Percentiles rank a stretch among this genome's conserved stretches.
Conservation (phyloP, 64 coral and sea anemone species). For the Anthopleura sola region DNA sequence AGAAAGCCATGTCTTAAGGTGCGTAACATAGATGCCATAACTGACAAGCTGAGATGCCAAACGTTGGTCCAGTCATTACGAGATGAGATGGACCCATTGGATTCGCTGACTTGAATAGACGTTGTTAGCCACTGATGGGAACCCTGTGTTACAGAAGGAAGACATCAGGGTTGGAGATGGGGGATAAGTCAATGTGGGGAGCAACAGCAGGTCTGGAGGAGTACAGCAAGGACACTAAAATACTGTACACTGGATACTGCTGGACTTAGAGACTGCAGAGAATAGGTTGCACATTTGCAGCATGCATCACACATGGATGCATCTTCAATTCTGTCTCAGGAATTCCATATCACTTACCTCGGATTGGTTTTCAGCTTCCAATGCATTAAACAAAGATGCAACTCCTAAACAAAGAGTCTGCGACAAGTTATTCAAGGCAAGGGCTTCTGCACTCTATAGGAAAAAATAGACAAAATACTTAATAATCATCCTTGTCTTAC, state of each 20-base stretch:
- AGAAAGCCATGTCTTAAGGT: slow-evolving; percentile 85
- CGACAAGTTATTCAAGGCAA: slow-evolving; percentile 71
- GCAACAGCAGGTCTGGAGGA: too few species aligned
- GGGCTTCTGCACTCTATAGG: slow-evolving; percentile 66
- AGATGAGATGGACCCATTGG: not conserved
- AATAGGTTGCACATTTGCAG: too few species aligned
- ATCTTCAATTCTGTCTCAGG: too few species aligned
- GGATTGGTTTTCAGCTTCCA: not conserved
- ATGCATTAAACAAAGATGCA: slow-evolving; percentile 33
- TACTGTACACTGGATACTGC: too few species aligned
- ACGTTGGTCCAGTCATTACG: slow-evolving; percentile 56
- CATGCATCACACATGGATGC: too few species aligned
- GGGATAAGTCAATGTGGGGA: too few species aligned
- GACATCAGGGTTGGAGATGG: too few species aligned
- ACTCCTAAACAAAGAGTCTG: slow-evolving; percentile 87
- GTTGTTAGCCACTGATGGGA: not conserved
- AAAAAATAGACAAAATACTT: not conserved
- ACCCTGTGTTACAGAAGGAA: not conserved
- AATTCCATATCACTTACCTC: not conserved
- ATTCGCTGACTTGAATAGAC: not conserved
- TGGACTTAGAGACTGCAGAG: too few species aligned
- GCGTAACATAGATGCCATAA: slow-evolving; percentile 80
- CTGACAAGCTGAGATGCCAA: slow-evolving; percentile 84
- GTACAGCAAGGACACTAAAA: too few species aligned
- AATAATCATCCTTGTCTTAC: too few species aligned